A percentile compares a stretch with the other conserved stretches of the same genome.
phyloP scores from a whole-genome alignment of 2,113 vertebrate genomes.

The Coryphaenoides rupestris region DNA sequence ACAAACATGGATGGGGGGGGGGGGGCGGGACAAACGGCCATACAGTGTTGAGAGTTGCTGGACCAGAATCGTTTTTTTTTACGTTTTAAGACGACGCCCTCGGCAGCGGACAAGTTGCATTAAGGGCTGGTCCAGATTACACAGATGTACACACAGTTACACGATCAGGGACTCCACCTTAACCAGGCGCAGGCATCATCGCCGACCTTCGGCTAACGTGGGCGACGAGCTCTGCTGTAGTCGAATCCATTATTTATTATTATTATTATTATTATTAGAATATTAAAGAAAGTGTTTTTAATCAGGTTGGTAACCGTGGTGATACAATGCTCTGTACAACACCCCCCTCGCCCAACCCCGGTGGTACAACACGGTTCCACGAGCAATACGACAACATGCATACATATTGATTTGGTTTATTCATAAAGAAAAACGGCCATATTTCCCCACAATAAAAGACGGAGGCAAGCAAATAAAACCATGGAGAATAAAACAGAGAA shows the following conservation, averaged over 20 bases:
- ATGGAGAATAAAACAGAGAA: slow-evolving; percentile 34
- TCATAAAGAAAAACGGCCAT: slow-evolving; percentile 30
- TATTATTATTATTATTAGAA: neutral
- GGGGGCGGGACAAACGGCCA: too few relatives aligned
- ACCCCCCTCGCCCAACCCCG: slow-evolving; percentile 23
- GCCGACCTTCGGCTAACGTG: too few relatives aligned
- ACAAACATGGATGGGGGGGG: too few relatives aligned
- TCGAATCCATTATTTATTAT: slow-evolving; percentile 19
- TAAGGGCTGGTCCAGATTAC: slow-evolving; percentile 2
- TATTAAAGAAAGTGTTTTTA: slow-evolving; percentile 1
- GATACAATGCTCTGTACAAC: neutral
- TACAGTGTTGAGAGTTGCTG: slow-evolving; percentile 31
- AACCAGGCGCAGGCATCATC: slow-evolving; percentile 8
- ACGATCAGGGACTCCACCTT: slow-evolving; percentile 47
- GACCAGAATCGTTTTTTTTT: slow-evolving; percentile 25
- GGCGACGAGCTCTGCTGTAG: neutral
- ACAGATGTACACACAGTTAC: slow-evolving; percentile 23
- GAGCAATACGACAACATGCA: slow-evolving; percentile 59
- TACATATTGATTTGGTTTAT: slow-evolving; percentile 38
- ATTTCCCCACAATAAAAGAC: slow-evolving; percentile 27
- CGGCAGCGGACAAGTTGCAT: neutral
- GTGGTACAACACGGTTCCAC: slow-evolving; percentile 33
- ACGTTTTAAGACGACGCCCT: neutral
- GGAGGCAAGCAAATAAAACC: slow-evolving; percentile 33
- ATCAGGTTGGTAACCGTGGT: slow-evolving; percentile 28